phyloP scores from a whole-genome alignment of 2,113 vertebrate species.

The Prionailurus viverrinus region DNA sequence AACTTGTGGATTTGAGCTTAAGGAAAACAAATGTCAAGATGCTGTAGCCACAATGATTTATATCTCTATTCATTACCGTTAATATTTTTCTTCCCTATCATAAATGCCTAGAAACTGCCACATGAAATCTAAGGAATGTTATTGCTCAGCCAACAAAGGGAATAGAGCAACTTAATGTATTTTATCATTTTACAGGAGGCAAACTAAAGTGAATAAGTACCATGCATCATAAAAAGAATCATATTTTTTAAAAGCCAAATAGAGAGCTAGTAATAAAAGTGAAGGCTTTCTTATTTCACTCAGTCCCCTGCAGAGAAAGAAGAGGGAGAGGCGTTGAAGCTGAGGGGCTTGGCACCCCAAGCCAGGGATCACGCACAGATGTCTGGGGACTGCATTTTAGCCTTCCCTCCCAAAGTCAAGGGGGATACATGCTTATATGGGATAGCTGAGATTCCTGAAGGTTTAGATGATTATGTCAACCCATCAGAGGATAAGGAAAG shows the following conservation, averaged over 20 bases:
- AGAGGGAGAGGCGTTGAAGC: neutral
- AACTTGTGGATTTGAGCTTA: slow-evolving; percentile 1
- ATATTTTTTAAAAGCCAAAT: slow-evolving; percentile 77
- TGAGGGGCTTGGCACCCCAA: accelerated
- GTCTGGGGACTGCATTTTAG: neutral
- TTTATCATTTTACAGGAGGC: slow-evolving; percentile 73
- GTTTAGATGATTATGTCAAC: neutral
- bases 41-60: slow-evolving; percentile 57
- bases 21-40: slow-evolving; percentile 65
- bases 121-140: slow-evolving; percentile 73
- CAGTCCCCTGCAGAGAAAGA: slow-evolving; percentile 40
- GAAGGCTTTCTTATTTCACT: slow-evolving; percentile 57
- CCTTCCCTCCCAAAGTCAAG: neutral
- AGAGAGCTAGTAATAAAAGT: slow-evolving; percentile 71
- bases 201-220: slow-evolving; percentile 73
- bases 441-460: neutral
- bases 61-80: slow-evolving; percentile 69
- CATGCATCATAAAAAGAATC: slow-evolving; percentile 72
- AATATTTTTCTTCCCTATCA: slow-evolving; percentile 73
- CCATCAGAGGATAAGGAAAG: neutral
- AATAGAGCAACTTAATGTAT: slow-evolving; percentile 58
- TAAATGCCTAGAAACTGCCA: slow-evolving; percentile 73
- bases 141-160: slow-evolving; percentile 71
- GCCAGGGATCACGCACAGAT: neutral
- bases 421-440: neutral